phyloP scores from a whole-genome alignment of 2,888 invertebrate genomes.

The Acleris literana region DNA sequence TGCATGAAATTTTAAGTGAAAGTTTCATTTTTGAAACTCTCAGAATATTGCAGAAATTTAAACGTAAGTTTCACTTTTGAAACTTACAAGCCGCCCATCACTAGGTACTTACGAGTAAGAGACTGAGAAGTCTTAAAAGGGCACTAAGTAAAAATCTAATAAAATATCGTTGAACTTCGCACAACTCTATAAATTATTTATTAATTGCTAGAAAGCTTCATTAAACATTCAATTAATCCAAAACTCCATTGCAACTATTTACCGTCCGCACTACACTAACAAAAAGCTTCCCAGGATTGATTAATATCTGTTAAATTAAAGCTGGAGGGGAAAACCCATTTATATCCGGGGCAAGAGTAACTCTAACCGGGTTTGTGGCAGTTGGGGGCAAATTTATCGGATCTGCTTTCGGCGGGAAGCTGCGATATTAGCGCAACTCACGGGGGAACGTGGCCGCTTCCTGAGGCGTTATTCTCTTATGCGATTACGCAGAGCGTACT shows the following conservation, averaged over 20 bases:
- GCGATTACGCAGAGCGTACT: no score
- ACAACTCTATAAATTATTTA: no score
- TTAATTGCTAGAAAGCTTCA: no score
- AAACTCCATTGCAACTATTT: neutral
- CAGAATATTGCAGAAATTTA: no score
- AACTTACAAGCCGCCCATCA: no score
- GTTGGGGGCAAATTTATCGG: constrained; percentile 25
- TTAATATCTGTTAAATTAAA: constrained; percentile 15
- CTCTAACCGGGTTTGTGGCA: constrained; percentile 11
- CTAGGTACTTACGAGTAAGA: no score
- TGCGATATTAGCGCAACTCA: constrained; percentile 14
- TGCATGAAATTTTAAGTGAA: no score
- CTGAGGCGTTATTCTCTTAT: neutral
- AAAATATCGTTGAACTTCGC: no score
- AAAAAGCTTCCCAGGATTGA: constrained; percentile 10
- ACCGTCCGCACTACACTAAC: constrained; percentile 1
- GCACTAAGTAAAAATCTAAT: no score
- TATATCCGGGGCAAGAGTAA: constrained; percentile 6
- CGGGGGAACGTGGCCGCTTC: neutral
- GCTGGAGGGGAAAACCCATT: constrained; percentile 9
- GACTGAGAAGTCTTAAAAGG: no score
- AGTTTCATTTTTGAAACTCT: no score
- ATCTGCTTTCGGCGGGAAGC: constrained; percentile 8
- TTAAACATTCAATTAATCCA: neutral
- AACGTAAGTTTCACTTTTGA: no score